A percentile compares a stretch with the other conserved stretches of the same genome.
These are phyloP conservation scores for Aulostomus chinensis DNA, from an alignment of 2,797 vertebrate species.

Conservation along the genomic window DNA sequence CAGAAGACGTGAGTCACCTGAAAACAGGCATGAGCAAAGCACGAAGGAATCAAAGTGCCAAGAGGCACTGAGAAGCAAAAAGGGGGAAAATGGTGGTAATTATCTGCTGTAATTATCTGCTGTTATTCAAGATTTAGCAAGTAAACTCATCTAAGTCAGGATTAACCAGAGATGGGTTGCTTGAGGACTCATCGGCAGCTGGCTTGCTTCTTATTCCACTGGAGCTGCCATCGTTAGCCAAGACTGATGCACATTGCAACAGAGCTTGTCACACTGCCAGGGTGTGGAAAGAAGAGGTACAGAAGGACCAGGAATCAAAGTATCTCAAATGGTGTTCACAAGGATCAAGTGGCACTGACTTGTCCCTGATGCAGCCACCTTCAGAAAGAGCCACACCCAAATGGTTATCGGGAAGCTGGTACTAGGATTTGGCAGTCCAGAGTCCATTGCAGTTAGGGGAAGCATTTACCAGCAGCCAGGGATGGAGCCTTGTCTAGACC, in stretches of 20 bases:
- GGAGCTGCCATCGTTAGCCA: conserved; percentile 16
- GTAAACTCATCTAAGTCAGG: conserved; percentile 18
- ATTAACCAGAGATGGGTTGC: conserved; percentile 6
- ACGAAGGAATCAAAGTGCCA: conserved; percentile 31
- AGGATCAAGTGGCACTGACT: conserved; percentile 43
- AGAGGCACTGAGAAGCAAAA: conserved; percentile 18
- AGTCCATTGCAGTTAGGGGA: conserved; percentile 46
- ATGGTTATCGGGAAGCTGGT: conserved; percentile 62
- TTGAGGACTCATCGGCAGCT: conserved; percentile 39
- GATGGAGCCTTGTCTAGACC: conserved; percentile 47
- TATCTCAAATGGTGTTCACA: conserved; percentile 14
- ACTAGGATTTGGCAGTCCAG: conserved; percentile 42
- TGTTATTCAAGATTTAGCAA: conserved; percentile 1
- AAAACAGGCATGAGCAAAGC: conserved; percentile 53
- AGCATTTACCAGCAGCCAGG: conserved; percentile 43
- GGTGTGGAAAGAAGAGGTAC: conserved; percentile 71
- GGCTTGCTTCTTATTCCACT: conserved; percentile 40
- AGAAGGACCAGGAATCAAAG: conserved; percentile 61
- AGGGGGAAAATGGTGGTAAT: conserved; percentile 25
- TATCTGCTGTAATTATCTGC: too few relatives aligned
- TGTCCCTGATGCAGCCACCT: conserved; percentile 50
- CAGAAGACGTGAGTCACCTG: conserved; percentile 78
- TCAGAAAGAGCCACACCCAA: conserved; percentile 63
- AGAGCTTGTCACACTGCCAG: conserved; percentile 68
- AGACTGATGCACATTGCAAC: conserved; percentile 72